phyloP scores from a whole-genome alignment of 2,888 invertebrate species.

The Dicyrtoma fusca region DNA sequence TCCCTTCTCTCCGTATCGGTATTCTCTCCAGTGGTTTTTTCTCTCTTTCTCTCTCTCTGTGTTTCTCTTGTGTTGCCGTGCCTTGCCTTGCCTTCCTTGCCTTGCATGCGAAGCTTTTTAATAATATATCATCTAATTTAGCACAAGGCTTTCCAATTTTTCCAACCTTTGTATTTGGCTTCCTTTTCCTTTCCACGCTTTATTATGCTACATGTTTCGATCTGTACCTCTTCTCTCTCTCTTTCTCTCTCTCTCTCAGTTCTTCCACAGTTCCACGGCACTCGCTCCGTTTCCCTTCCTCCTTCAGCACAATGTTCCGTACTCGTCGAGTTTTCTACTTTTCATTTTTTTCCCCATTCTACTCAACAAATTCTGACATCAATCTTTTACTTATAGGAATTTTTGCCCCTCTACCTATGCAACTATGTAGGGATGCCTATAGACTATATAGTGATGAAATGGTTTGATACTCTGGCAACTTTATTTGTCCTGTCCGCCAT shows the following conservation, averaged over 20 bases:
- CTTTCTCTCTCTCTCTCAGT: conserved; percentile 32
- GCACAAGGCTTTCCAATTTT: conserved; percentile 52
- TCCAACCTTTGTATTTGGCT: conserved; percentile 35
- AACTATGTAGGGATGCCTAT: too few species aligned
- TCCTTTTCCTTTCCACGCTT: conserved; percentile 10
- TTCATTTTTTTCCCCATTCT: too few species aligned
- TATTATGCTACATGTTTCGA: neutral
- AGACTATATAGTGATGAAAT: too few species aligned
- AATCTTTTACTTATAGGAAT: too few species aligned
- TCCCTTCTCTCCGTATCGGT: conserved; percentile 3
- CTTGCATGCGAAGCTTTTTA: conserved; percentile 47
- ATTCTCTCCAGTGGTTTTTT: neutral
- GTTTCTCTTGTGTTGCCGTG: conserved; percentile 3
- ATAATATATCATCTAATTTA: conserved; percentile 57
- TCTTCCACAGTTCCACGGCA: conserved; percentile 12
- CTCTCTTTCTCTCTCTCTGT: conserved; percentile 14
- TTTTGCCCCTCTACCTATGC: too few species aligned
- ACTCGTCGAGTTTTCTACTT: too few species aligned
- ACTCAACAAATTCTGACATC: too few species aligned
- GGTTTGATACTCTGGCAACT: too few species aligned
- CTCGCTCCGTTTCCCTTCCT: neutral
- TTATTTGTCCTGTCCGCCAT: too few species aligned
- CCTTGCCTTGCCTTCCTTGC: neutral
- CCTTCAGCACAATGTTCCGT: conserved; percentile 16
- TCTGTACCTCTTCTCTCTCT: conserved; percentile 22